Evolutionary conservation across 2,113 vertebrate genomes (phyloP), one percentile per base, ranked within the genome.

Genomic region (Polypterus senegalus): DNA sequence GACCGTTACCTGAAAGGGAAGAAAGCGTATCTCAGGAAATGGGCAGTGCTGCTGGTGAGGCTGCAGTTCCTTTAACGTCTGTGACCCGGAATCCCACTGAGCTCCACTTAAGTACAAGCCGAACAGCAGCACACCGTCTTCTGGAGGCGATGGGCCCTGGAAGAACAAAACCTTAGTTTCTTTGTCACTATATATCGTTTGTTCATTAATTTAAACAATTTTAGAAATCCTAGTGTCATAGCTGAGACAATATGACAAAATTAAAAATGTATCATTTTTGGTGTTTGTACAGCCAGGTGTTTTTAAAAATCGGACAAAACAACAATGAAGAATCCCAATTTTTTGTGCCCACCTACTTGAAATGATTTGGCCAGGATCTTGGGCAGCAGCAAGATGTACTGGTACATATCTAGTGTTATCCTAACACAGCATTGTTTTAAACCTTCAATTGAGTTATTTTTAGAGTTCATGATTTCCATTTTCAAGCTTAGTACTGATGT

Each of bases 81-180:
- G 59, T 44, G 61, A 55, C 47, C 67, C 9, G 0, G 27, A 65
- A 44, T 73, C 77, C 77, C 77, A 80, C 4, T 66, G 44, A 45
- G 76, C 74, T 0, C 77, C 73, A 65, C 78, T 75, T 9, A 71
- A 67, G 61, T 68, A 75, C 7, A 85, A 64, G 3, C 80, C 78
- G 8, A 69, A 81, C 44, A 74, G 6, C 6, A 60, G 64, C 49
- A 75, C 60, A 3, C 76, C 81, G 1, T 4, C 5, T 10, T 63
- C 58, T 53, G 54, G 7, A 4, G 6, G 3, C 4, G 48, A 48
- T 0, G 44, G 53, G 59, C 61, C 57, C 79, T 76, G 10, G 7
- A 60, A 57, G 3, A 9, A 61, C 48, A 67, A 3, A 8, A 52
- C 27, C 3, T 10, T 52, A 52, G 27, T 27, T 27, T 51, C 9